Conservation (phyloP, 2,113 vertebrate species). For the Eupsittula cactorum region DNA sequence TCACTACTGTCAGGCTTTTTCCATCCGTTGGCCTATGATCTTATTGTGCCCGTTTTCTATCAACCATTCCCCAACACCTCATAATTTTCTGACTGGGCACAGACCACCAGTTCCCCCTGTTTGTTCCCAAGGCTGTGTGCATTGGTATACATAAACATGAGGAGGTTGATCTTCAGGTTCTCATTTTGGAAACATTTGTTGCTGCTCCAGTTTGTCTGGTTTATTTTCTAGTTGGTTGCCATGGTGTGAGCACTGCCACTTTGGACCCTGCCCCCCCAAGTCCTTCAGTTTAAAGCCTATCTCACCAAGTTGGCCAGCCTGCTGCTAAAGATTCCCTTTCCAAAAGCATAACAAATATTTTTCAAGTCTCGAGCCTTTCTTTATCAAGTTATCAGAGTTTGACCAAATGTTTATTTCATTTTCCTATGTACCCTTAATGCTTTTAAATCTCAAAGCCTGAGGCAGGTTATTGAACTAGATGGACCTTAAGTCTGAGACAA, state of each 20-base stretch:
- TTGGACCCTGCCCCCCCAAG: background rate
- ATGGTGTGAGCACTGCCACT: background rate
- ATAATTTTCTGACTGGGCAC: background rate
- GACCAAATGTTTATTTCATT: background rate
- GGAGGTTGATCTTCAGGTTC: background rate
- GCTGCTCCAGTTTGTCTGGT: background rate
- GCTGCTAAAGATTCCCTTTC: background rate
- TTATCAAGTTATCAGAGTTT: background rate
- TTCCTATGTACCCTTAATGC: background rate
- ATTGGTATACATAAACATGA: background rate
- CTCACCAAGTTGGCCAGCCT: background rate
- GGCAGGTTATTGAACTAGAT: background rate
- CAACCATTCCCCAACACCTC: too few relatives aligned
- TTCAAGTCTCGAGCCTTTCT: background rate
- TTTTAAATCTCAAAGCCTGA: background rate
- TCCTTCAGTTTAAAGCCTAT: background rate
- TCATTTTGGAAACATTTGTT: background rate
- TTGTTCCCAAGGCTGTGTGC: background rate
- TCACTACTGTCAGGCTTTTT: too few relatives aligned
- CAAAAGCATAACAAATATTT: background rate
- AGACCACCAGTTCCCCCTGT: background rate
- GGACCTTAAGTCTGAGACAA: background rate
- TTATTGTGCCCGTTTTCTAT: too few relatives aligned
- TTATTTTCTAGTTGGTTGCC: background rate
- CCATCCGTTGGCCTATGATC: too few relatives aligned